Evolutionary conservation across 1,140 invertebrate species (phyloP), one percentile per base, ranked within the genome.

Genomic region (Galleria mellonella): DNA sequence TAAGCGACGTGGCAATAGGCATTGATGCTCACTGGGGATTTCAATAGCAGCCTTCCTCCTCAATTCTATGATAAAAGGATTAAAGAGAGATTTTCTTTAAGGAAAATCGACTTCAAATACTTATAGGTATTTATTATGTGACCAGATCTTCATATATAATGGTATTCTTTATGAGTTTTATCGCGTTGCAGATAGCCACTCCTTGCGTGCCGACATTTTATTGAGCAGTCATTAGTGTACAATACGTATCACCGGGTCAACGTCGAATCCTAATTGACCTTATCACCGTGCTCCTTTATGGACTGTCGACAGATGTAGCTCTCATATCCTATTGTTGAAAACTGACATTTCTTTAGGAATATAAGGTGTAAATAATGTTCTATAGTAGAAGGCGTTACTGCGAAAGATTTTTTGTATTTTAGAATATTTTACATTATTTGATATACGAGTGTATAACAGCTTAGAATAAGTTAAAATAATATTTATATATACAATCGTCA

Each of bases 1-100:
- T 82, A 82, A 82, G 69, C 70, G 77, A 72, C 77, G 68, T 69
- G 67, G 75, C 73, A 82, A 78, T 78, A 82, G 73, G 73, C 76
- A 77, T 82, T 83, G 66, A 81, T 83, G 72, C 68, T 82, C 73
- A 72, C 75, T 55, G 62, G 73, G 69, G 75, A 76, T 62, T 72
- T 79, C 70, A 74, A 84, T 76, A 69, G 69, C 63, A 65, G 64
- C 67, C 73, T 77, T 65, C 74, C 67, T 74, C 54, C 67, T 70
- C 60, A 53, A 70, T 74, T 79, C 69, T 81, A 72, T 71, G 67
- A 71, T 70, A 74, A 78, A 71, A 66, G 74, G 67, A 73, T 77
- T 79, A 72, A 66, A 74, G 69, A 63, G 65, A 60, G 17, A 57
- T 64, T 68, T 72, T 62, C 55, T 47, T 39, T 23, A 68, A 62